Percentiles rank a stretch among this genome's conserved stretches.
These are phyloP conservation scores for Catharus minimus DNA, from an alignment of 2,113 vertebrate species.

Conservation along the genomic window DNA sequence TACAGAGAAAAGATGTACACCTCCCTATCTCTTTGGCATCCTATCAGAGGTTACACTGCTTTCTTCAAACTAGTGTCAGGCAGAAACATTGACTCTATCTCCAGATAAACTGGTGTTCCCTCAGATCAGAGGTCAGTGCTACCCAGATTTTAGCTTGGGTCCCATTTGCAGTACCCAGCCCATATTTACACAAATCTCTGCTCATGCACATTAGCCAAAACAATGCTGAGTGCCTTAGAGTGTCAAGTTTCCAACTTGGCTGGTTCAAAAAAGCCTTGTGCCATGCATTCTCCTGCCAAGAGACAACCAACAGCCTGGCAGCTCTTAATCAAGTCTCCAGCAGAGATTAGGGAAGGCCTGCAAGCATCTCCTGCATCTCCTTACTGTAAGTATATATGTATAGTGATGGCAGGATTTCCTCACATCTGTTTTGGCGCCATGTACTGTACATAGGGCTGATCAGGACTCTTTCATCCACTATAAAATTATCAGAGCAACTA, in stretches of 20 bases:
- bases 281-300: accelerated
- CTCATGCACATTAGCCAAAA: not conserved
- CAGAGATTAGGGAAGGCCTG: not conserved
- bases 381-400: not conserved
- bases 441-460: too few relatives aligned
- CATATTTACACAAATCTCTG: not conserved
- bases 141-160: not conserved
- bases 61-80: not conserved
- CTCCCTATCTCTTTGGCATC: not conserved
- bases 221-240: not conserved
- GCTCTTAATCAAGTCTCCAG: not conserved
- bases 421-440: not conserved
- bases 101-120: not conserved
- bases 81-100: not conserved
- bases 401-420: not conserved
- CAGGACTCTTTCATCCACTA: too few relatives aligned
- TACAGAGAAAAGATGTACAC: not conserved
- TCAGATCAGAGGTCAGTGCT: not conserved
- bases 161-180: not conserved
- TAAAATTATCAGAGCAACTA: too few relatives aligned
- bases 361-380: not conserved
- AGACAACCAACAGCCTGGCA: not conserved
- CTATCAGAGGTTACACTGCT: not conserved
- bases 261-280: not conserved
- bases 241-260: not conserved